Conservation (phyloP, 2,888 invertebrate genomes). For the Margaritifera margaritifera region DNA sequence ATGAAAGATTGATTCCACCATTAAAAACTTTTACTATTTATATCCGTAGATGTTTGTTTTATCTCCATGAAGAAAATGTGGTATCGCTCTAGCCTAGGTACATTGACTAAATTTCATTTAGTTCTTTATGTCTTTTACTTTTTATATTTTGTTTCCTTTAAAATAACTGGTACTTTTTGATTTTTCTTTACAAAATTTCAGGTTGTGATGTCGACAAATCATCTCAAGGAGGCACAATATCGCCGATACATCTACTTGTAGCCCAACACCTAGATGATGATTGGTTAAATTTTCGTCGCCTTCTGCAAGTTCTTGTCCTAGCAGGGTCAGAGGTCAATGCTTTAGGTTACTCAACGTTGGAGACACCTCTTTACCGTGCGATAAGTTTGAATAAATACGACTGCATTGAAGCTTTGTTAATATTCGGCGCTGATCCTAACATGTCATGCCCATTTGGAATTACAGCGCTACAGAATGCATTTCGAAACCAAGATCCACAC, state of each 20-base stretch:
- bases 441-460: constrained; percentile 50
- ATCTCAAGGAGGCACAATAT: constrained; percentile 29
- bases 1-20: no score
- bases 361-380: constrained; percentile 49
- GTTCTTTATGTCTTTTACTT: no score
- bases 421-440: constrained; percentile 50
- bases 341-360: constrained; percentile 40
- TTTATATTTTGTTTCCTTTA: no score
- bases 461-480: constrained; percentile 44
- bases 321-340: constrained; percentile 40
- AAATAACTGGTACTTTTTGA: no score
- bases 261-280: constrained; percentile 20
- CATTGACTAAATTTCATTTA: no score
- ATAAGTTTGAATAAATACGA: constrained; percentile 37
- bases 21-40: no score
- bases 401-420: constrained; percentile 37
- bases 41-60: no score
- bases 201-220: constrained; percentile 48
- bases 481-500: constrained; percentile 18
- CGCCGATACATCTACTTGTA: constrained; percentile 44
- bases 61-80: no score
- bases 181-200: constrained; percentile 6
- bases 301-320: constrained; percentile 30
- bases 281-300: constrained; percentile 21
- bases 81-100: no score